Percentiles rank a stretch among this genome's conserved stretches.
Conservation (phyloP, 2,113 vertebrate genomes). For the Syngnathoides biaculeatus region DNA sequence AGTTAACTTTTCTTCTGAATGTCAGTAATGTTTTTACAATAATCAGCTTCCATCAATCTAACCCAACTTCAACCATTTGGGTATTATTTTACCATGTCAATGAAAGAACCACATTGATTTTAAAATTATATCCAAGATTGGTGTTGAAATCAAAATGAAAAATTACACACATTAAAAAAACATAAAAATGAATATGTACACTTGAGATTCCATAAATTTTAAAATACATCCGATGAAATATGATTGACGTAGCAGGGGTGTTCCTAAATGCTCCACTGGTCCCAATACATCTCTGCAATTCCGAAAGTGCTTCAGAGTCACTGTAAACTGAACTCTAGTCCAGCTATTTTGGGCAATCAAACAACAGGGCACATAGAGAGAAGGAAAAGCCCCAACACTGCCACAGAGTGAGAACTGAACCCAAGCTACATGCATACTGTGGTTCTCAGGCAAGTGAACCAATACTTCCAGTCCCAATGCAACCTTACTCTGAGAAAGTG, state of each 20-base stretch:
- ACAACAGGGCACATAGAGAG: too few species aligned
- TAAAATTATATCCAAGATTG: too few species aligned
- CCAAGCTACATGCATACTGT: neutral
- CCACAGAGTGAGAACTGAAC: neutral
- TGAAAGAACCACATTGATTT: neutral
- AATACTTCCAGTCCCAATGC: neutral
- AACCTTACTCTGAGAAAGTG: neutral
- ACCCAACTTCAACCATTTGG: too few species aligned
- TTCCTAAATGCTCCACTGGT: neutral
- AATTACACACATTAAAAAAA: neutral
- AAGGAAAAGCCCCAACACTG: neutral
- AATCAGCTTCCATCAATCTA: too few species aligned
- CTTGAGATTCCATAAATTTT: neutral
- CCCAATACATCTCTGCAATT: neutral
- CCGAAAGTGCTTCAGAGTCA: neutral
- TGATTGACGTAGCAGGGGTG: neutral
- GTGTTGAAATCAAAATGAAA: neutral
- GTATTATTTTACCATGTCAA: too few species aligned
- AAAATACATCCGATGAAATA: neutral
- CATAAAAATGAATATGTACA: too few species aligned
- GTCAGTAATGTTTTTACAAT: too few species aligned
- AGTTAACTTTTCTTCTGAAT: too few species aligned
- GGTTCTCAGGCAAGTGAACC: neutral
- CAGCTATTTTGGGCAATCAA: too few species aligned
- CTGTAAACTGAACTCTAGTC: too few species aligned